These are phyloP conservation scores for Baryphthengus martii DNA, from an alignment of 2,113 vertebrate genomes.

Conservation along the genomic window DNA sequence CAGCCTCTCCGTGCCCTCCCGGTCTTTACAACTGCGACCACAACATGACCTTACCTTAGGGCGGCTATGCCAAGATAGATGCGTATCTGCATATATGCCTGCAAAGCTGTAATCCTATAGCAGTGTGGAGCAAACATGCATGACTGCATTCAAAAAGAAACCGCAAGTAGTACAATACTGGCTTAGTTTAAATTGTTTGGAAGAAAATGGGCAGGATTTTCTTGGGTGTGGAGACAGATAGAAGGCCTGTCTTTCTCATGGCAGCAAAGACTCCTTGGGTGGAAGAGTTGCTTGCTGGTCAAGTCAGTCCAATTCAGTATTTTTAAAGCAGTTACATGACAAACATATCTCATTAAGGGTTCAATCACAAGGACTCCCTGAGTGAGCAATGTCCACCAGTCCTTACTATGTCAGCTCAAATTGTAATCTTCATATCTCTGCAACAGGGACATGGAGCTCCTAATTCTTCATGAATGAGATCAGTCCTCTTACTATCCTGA, in stretches of 20 bases:
- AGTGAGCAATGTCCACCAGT: background rate
- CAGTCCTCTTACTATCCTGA: background rate
- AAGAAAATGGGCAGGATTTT: background rate
- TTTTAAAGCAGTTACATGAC: background rate
- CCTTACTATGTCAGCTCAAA: background rate
- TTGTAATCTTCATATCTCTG: background rate
- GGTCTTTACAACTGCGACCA: background rate
- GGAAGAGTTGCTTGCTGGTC: background rate
- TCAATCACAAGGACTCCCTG: background rate
- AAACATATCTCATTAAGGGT: background rate
- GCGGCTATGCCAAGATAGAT: background rate
- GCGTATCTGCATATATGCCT: accelerated
- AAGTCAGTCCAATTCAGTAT: background rate
- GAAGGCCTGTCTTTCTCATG: background rate
- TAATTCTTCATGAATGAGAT: background rate
- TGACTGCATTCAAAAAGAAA: background rate
- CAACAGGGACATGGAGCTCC: background rate
- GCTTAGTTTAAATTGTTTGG: background rate
- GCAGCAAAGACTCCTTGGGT: background rate
- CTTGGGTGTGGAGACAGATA: background rate
- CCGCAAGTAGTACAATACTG: background rate
- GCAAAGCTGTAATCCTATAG: background rate
- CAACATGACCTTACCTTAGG: background rate
- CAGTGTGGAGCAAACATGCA: accelerated
- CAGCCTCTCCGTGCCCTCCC: background rate